Evolutionary conservation across 2,888 invertebrate species (phyloP), one percentile per base, ranked within the genome.

Genomic region (Bhutanitis thaidina): DNA sequence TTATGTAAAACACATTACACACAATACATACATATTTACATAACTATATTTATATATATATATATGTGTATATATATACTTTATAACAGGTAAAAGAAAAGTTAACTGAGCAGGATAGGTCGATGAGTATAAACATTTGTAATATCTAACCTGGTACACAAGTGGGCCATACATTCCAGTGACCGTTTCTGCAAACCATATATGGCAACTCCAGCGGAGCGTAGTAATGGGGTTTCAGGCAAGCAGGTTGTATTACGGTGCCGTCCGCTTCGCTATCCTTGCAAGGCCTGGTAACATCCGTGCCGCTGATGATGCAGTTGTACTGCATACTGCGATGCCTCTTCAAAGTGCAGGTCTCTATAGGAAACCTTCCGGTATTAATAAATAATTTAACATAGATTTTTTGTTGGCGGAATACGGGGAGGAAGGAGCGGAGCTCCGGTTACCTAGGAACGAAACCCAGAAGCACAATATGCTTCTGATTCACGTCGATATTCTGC

Each of bases 371-470:
- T 5, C n/a, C n/a, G n/a, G n/a, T 39, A 8, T 27, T 29, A 40
- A 7, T 7, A 8, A n/a, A n/a, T n/a, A n/a, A n/a, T n/a, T n/a
- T n/a, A n/a, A n/a, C n/a, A n/a, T n/a, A n/a, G n/a, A n/a, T n/a
- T n/a, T n/a, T n/a, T n/a, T n/a, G n/a, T n/a, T n/a, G n/a, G n/a
- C n/a, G n/a, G n/a, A n/a, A n/a, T n/a, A n/a, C n/a, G n/a, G n/a
- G n/a, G n/a, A n/a, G n/a, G n/a, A n/a, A n/a, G n/a, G 9, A 13
- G 7, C 14, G 1, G 3, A 7, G 9, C 40, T 27, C n/a, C 0
- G 7, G n/a, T 0, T 13, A 13, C 7, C 0, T 77, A 65, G 71
- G 58, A 60, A 71, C 53, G n/a, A n/a, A n/a, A n/a, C n/a, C n/a
- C n/a, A n/a, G n/a, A n/a, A n/a, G n/a, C n/a, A n/a, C n/a, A n/a